phyloP scores from a whole-genome alignment of 1,140 invertebrate genomes.

The Monomorium pharaonis region DNA sequence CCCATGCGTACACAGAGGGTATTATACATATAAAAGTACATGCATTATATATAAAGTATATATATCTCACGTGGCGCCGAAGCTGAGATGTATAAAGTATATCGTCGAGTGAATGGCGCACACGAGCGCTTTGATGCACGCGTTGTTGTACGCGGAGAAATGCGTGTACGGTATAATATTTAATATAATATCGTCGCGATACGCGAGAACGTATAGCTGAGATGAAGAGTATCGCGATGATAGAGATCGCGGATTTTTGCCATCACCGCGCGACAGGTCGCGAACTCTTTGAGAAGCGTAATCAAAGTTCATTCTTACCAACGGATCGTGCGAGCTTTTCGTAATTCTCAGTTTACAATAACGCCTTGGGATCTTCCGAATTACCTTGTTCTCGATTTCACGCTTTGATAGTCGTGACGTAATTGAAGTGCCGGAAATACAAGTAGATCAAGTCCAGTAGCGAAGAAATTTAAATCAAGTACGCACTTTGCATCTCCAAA shows the following conservation, averaged over 20 bases:
- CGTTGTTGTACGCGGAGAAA: constrained; percentile 20
- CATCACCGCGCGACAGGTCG: neutral
- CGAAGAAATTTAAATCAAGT: too few species aligned
- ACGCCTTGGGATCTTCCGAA: neutral
- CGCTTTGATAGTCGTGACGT: neutral
- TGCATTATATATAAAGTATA: constrained; percentile 44
- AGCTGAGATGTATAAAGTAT: constrained; percentile 13
- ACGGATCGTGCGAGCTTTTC: neutral
- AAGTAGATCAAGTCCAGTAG: too few species aligned
- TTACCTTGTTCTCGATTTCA: constrained; percentile 9
- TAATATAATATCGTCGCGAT: constrained; percentile 1
- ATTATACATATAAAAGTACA: constrained; percentile 45
- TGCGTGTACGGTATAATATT: constrained; percentile 20
- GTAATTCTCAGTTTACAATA: neutral
- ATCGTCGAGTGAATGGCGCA: constrained; percentile 33
- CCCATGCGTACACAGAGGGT: constrained; percentile 23
- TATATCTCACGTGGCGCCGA: constrained; percentile 33
- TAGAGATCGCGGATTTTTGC: constrained; percentile 9
- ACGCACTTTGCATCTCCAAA: too few species aligned
- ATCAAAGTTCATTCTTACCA: neutral
- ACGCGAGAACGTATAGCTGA: neutral
- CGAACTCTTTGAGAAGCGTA: neutral
- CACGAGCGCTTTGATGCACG: constrained; percentile 30
- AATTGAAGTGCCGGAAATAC: too few species aligned
- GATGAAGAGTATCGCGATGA: constrained; percentile 3